Evolutionary conservation across 2,113 vertebrate species (phyloP).

Genomic region (Scomber scombrus): DNA sequence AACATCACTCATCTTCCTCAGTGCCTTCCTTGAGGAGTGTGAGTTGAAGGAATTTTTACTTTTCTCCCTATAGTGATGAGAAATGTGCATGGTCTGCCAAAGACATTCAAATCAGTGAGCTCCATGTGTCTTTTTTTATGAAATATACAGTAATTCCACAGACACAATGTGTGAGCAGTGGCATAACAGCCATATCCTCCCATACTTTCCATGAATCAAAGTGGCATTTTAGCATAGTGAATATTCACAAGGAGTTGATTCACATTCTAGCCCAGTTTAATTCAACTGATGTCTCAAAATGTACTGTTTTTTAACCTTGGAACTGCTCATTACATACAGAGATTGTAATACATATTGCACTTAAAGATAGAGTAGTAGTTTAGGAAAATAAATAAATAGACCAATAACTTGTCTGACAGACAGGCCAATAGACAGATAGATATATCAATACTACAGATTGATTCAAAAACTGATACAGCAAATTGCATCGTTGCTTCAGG

Average conservation of each 20-base stretch:
- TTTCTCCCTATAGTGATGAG: not conserved
- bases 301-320: not conserved
- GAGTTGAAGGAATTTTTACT: not conserved
- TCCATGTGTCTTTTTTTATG: slow-evolving; percentile 1
- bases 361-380: not conserved
- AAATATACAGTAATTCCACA: not conserved
- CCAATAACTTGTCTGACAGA: slow-evolving; percentile 5
- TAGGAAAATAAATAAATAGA: slow-evolving; percentile 26
- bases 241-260: not conserved
- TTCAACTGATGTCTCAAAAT: no score
- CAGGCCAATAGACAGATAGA: slow-evolving; percentile 3
- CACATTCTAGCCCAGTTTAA: not conserved
- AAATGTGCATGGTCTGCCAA: slow-evolving; percentile 1
- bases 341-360: no score
- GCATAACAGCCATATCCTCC: slow-evolving; percentile 23
- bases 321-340: not conserved
- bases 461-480: slow-evolving; percentile 51
- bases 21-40: not conserved
- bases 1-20: slow-evolving; percentile 10
- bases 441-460: slow-evolving; percentile 30
- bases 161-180: not conserved
- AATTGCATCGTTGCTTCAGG: slow-evolving; percentile 53
- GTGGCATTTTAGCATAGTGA: not conserved
- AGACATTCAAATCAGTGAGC: slow-evolving; percentile 23
- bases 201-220: slow-evolving; percentile 5